Base-by-base conservation (phyloP, 2,888 invertebrate genomes). In the Mythimna ferrago region DNA sequence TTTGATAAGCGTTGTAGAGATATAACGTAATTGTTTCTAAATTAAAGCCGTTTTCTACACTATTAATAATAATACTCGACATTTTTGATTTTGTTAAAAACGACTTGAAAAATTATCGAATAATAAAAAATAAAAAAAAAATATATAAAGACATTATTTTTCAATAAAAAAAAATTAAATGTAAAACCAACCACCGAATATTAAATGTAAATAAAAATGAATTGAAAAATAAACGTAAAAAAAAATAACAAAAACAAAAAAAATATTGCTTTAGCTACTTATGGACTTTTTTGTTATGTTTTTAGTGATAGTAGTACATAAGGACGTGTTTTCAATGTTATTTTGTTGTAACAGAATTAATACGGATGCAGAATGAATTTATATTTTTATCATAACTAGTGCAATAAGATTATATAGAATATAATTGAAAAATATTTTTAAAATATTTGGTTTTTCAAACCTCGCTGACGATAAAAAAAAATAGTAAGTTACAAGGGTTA, bases 141-240 rank as follows among this genome's bases (percentile, higher is more conserved):
- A 64, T 58, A 58, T 58, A 73, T 83, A 85, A 85, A 85, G 80
- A 85, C 85, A 83, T 84, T 76, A 81, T 85, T 83, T 83, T 85
- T 84, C 83, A 83, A 61, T 62, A 78, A 72, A 73, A 44, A 26
- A 73, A 63, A 61, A 61, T 21, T 62, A 67, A 51, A 65, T 66
- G 76, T 81, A 57, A 83, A 82, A 77, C 64, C 86, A 81, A 82
- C 88, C 88, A 87, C 88, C 88, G 88, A 87, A 76, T 86, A 84
- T 81, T 83, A 81, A 79, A 71, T 83, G 83, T 86, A 86, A 68
- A 86, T 81, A 84, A 82, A 70, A 71, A 78, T 83, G 64, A 73
- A 82, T 77, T 80, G 71, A 66, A 75, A 80, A 82, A 80, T 80
- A 65, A 78, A 80, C 66, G 64, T 54, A 73, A 66, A 81, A 78